Percentiles rank a stretch among this genome's conserved stretches.
Conservation (phyloP, 1,140 invertebrate genomes). For the Anastrepha obliqua region DNA sequence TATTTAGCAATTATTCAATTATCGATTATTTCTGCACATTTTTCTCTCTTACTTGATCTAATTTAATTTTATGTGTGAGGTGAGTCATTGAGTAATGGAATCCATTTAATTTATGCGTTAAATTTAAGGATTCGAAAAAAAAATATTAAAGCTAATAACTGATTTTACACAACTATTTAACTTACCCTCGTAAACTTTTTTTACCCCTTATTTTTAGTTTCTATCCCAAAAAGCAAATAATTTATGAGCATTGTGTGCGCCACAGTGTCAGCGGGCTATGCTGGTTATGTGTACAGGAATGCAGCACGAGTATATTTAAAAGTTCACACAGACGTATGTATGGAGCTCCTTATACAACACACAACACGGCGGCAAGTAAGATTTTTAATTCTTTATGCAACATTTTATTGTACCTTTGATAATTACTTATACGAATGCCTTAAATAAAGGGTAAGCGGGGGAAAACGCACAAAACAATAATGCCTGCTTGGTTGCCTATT, state of each 20-base stretch:
- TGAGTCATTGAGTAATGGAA: too few relatives aligned
- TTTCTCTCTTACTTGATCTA: too few relatives aligned
- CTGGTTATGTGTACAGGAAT: neutral
- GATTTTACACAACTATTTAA: too few relatives aligned
- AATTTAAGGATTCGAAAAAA: too few relatives aligned
- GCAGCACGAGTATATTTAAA: neutral
- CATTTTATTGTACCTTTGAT: conserved; percentile 33
- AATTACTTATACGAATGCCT: neutral
- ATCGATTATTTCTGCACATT: too few relatives aligned
- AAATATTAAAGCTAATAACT: too few relatives aligned
- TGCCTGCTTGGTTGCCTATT: neutral
- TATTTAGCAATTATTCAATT: too few relatives aligned
- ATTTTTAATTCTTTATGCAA: conserved; percentile 23
- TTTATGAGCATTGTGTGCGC: neutral
- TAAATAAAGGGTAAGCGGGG: neutral
- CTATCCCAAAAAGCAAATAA: neutral
- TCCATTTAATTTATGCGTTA: too few relatives aligned
- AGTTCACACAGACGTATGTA: neutral
- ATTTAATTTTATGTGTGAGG: too few relatives aligned
- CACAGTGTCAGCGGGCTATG: conserved; percentile 25
- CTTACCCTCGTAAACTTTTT: too few relatives aligned
- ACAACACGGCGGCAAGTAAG: conserved; percentile 20
- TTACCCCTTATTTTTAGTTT: too few relatives aligned
- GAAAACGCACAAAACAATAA: neutral
- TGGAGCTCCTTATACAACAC: neutral